Conservation (phyloP, 2,888 invertebrate species). For the Plebejus melissa region DNA sequence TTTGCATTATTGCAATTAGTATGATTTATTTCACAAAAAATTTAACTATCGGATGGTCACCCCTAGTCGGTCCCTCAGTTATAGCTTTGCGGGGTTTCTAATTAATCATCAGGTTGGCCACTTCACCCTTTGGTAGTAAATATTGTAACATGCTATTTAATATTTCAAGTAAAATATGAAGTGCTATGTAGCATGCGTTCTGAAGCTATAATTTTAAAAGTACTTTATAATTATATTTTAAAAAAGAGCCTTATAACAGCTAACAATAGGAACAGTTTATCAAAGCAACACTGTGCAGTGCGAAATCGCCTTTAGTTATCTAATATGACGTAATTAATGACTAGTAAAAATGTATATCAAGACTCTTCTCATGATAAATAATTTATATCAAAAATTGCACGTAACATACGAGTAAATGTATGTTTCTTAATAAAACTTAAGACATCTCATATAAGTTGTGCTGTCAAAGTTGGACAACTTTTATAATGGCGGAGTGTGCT, state of each 20-base stretch:
- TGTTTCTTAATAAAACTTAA: constrained; percentile 7
- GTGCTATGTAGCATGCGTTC: not conserved
- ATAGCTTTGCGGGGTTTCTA: not conserved
- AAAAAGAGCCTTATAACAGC: not conserved
- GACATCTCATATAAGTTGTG: constrained; percentile 13
- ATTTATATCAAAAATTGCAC: not conserved
- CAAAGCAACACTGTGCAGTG: no score
- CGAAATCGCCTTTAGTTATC: no score
- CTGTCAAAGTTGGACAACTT: constrained; percentile 10
- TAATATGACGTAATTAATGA: no score
- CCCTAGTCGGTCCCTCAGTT: not conserved
- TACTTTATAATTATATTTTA: not conserved
- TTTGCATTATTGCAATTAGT: not conserved
- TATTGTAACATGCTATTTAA: not conserved
- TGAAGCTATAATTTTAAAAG: not conserved
- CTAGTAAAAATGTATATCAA: no score
- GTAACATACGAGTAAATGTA: not conserved
- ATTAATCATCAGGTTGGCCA: not conserved
- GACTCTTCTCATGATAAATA: not conserved
- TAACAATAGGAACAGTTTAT: no score
- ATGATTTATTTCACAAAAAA: no score
- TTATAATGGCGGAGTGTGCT: constrained; percentile 17
- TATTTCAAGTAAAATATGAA: not conserved
- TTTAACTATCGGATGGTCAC: not conserved
- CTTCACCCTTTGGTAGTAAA: not conserved